A percentile compares a stretch with the other conserved stretches of the same genome.
phyloP scores from a whole-genome alignment of 2,888 invertebrate species.

The Andrena marginata region DNA sequence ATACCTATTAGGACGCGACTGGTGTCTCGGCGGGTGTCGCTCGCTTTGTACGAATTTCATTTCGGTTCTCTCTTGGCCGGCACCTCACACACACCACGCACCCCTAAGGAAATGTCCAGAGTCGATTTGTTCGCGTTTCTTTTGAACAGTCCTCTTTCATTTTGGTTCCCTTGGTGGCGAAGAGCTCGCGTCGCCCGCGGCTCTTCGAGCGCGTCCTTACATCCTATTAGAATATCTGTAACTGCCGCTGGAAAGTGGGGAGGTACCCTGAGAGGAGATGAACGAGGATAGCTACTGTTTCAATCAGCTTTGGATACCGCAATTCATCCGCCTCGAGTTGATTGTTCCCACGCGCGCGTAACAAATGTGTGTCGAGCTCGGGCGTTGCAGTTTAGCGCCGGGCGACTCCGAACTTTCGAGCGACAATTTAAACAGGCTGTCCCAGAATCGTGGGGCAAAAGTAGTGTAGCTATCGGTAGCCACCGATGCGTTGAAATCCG shows the following conservation, averaged over 20 bases:
- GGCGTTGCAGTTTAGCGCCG: neutral
- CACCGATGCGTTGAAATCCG: neutral
- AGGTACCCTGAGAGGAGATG: neutral
- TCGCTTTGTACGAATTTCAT: neutral
- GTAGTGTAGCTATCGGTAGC: neutral
- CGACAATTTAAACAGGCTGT: neutral
- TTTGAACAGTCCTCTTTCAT: conserved; percentile 24
- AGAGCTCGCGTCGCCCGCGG: conserved; percentile 31
- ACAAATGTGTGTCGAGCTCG: too few species aligned
- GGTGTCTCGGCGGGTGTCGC: conserved; percentile 3
- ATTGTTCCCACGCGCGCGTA: too few species aligned
- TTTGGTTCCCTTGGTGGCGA: conserved; percentile 53
- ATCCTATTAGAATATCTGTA: conserved; percentile 12
- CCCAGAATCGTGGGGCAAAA: neutral
- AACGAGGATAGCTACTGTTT: neutral
- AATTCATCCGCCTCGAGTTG: too few species aligned
- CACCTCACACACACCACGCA: conserved; percentile 53
- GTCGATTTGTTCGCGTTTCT: conserved; percentile 28
- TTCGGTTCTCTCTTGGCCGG: conserved; percentile 8
- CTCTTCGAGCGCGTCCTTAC: conserved; percentile 27
- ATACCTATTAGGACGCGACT: conserved; percentile 18
- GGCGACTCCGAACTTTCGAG: neutral
- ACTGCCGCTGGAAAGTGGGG: neutral
- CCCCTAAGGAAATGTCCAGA: conserved; percentile 32
- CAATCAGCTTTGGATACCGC: too few species aligned